Conservation (phyloP, 2,113 vertebrate species). For the Lophura nycthemera region DNA sequence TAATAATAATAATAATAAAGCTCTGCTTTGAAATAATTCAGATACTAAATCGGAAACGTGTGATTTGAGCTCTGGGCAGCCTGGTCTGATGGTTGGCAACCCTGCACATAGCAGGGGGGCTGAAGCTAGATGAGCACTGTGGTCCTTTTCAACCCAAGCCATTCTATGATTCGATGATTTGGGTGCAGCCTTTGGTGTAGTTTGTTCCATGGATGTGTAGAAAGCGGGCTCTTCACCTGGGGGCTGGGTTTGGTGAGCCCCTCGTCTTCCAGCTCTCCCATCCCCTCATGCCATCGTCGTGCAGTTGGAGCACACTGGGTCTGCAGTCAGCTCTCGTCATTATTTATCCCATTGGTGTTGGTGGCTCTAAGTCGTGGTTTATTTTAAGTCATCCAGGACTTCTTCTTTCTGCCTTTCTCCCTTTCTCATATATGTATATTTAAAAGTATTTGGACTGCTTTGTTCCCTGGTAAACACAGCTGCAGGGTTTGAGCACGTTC, state of each 20-base stretch:
- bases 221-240: not conserved
- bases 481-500: not conserved
- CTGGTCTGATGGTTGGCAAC: too few relatives aligned
- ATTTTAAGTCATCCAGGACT: not conserved
- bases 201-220: fast-evolving
- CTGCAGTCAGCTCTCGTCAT: fast-evolving
- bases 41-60: not conserved
- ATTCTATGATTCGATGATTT: too few relatives aligned
- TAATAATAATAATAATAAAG: fast-evolving
- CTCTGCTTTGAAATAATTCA: not conserved
- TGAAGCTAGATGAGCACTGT: too few relatives aligned
- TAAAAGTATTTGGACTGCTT: not conserved
- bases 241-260: not conserved
- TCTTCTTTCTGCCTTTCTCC: not conserved
- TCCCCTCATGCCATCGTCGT: not conserved
- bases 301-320: not conserved
- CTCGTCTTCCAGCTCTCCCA: not conserved
- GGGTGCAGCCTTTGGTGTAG: too few relatives aligned
- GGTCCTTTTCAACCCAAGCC: too few relatives aligned
- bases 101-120: too few relatives aligned
- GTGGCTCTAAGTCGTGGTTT: not conserved
- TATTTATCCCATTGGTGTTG: not conserved
- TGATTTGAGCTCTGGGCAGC: too few relatives aligned
- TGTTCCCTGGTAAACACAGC: not conserved
- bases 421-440: not conserved